Base-by-base conservation (phyloP, 1,140 invertebrate species). In the Ylistrum balloti region DNA sequence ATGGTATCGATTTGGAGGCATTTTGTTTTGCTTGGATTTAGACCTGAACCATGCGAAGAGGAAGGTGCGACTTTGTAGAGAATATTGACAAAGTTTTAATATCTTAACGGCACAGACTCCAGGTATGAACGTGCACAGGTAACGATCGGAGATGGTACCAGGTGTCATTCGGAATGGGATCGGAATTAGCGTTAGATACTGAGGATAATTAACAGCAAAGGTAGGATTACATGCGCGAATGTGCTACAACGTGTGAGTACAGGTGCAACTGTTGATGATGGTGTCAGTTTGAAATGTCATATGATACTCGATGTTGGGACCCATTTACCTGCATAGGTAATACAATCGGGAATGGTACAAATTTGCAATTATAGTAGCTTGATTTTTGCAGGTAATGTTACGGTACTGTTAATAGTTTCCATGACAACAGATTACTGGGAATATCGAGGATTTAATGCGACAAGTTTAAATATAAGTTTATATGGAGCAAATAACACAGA, bases 351-450 rank as follows among this genome's bases (percentile, higher is more conserved):
- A 32, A 93, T 94, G 92, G 92, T 93, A 48, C 85, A 91, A 85
- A 92, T 94, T 48, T 94, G 93, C 88, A 91, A 93, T 33, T 94
- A 93, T 89, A 93, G 93, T 86, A 93, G 93, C n/a, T 89, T 94
- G 33, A 94, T 94, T 38, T 93, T 94, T 88, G 90, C 93, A 35
- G 92, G 92, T 41, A 94, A 94, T 90, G 92, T 94, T 2, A 91
- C 92, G 17, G 92, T 94, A 17, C 91, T 94, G 48, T 86, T 93
- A 33, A 94, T 94, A 13, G 93, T 94, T 15, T 91, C 94, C 86
- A 91, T 94, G 56, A 86, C 92, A 38, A 94, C 94, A 0, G 94
- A 94, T 90, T 94, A 94, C 88, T 94, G 94, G 94, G 93, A 93
- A 91, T 94, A 94, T 86, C 85, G 93, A 33, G 92, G 93, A 22